Percentiles rank a stretch among this genome's conserved stretches.
Conservation (phyloP, 2,888 invertebrate genomes). For the Mimumesa dahlbomi region DNA sequence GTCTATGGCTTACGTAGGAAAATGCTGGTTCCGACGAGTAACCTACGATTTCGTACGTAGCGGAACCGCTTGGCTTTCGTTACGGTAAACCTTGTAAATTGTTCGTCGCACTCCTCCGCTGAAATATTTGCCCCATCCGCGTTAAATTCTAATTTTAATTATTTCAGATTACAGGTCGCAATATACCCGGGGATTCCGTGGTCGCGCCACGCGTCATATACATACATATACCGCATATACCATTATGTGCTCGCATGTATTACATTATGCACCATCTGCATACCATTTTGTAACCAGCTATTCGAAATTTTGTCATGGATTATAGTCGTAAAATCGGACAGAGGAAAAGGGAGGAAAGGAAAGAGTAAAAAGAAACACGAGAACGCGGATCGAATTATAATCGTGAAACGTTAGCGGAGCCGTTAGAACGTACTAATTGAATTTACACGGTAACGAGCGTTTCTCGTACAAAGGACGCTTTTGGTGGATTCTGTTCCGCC, state of each 20-base stretch:
- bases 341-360: too few species aligned
- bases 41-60: too few species aligned
- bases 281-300: constrained; percentile 37
- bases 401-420: not conserved
- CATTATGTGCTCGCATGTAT: constrained; percentile 37
- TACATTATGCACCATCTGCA: constrained; percentile 54
- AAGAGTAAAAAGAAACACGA: not conserved
- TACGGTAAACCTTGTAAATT: constrained; percentile 1
- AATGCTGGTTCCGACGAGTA: too few species aligned
- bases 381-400: not conserved
- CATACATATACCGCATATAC: too few species aligned
- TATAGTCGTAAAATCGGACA: too few species aligned
- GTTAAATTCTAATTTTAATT: constrained; percentile 44
- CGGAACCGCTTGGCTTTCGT: too few species aligned
- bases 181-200: constrained; percentile 46
- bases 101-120: constrained; percentile 10
- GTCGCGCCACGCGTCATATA: constrained; percentile 31
- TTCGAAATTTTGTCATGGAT: constrained; percentile 42
- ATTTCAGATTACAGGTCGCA: constrained; percentile 32
- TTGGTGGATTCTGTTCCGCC: constrained; percentile 27
- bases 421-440: too few species aligned
- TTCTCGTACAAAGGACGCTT: constrained; percentile 10
- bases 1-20: too few species aligned
- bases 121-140: not conserved
- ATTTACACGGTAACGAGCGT: not conserved